Conservation (phyloP, 2,797 vertebrate genomes). For the Spea hammondii region DNA sequence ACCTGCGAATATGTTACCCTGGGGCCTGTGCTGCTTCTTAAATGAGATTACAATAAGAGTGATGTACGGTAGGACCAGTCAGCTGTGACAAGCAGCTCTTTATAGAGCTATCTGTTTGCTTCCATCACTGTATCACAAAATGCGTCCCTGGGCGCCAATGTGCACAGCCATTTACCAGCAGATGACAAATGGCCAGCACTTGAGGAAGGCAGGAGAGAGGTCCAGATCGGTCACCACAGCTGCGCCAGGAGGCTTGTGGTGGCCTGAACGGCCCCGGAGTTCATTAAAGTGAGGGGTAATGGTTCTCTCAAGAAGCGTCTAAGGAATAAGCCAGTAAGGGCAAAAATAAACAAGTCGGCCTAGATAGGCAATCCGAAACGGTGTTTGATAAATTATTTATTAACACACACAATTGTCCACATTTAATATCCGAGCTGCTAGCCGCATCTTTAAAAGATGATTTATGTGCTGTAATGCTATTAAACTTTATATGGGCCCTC, state of each 20-base stretch:
- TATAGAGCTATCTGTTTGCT: conserved; percentile 72
- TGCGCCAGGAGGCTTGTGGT: conserved; percentile 75
- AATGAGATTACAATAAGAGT: conserved; percentile 75
- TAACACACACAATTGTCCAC: conserved; percentile 87
- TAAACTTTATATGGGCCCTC: conserved; percentile 91
- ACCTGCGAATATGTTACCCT: conserved; percentile 72
- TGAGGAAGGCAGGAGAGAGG: conserved; percentile 68
- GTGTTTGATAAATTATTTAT: conserved; percentile 99
- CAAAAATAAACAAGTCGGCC: conserved; percentile 87
- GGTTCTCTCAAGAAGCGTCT: conserved; percentile 81
- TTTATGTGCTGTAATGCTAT: conserved; percentile 94
- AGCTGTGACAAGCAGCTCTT: conserved; percentile 70
- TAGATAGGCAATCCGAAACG: conserved; percentile 73
- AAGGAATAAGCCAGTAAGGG: conserved; percentile 84
- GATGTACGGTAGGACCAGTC: conserved; percentile 65
- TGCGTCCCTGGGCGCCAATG: conserved; percentile 85
- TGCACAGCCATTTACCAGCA: conserved; percentile 85
- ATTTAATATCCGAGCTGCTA: conserved; percentile 94
- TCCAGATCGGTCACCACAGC: conserved; percentile 81
- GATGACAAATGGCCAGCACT: conserved; percentile 86
- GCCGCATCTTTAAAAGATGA: conserved; percentile 98
- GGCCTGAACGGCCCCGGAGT: conserved; percentile 71
- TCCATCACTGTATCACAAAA: conserved; percentile 66
- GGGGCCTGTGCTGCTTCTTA: conserved; percentile 64
- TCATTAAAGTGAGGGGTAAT: conserved; percentile 89